Evolutionary conservation across 2,888 invertebrate species (phyloP).

Genomic region (Prosopocoilus inquinatus): DNA sequence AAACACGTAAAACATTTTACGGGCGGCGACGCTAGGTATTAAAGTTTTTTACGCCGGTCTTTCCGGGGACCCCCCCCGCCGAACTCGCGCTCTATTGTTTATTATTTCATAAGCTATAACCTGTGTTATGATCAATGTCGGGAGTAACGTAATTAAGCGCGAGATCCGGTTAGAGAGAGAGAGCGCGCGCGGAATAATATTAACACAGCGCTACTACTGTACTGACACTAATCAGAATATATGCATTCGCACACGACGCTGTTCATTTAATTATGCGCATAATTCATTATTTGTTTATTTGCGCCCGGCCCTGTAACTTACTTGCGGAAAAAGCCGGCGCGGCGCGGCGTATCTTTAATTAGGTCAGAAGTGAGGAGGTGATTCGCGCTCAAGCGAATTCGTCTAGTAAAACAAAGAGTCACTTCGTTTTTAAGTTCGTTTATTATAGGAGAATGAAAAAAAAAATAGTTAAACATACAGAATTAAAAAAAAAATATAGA

Average conservation of each 20-base stretch:
- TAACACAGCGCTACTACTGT: neutral
- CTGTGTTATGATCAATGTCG: constrained; percentile 1
- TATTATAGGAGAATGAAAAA: too few relatives aligned
- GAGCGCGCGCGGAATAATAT: neutral
- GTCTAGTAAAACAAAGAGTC: too few relatives aligned
- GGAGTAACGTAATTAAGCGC: neutral
- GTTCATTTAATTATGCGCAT: constrained; percentile 1
- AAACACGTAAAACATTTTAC: too few relatives aligned
- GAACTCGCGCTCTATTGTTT: neutral
- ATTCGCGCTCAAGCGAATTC: too few relatives aligned
- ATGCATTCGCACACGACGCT: neutral
- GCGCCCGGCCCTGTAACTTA: neutral
- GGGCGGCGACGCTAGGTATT: neutral
- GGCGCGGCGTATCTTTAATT: neutral
- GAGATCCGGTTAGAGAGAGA: constrained; percentile 2
- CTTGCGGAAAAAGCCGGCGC: neutral
- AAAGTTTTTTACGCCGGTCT: neutral
- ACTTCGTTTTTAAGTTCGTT: too few relatives aligned
- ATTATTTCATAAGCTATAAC: constrained; percentile 1
- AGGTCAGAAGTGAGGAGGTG: too few relatives aligned
- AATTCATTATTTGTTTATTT: neutral
- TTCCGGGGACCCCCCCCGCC: neutral
- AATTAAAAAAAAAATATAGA: too few relatives aligned
- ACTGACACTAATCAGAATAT: constrained; percentile 2
- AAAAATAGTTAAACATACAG: too few relatives aligned